These are phyloP conservation scores for Agapostemon virescens DNA, from an alignment of 2,888 invertebrate species.

Conservation along the genomic window DNA sequence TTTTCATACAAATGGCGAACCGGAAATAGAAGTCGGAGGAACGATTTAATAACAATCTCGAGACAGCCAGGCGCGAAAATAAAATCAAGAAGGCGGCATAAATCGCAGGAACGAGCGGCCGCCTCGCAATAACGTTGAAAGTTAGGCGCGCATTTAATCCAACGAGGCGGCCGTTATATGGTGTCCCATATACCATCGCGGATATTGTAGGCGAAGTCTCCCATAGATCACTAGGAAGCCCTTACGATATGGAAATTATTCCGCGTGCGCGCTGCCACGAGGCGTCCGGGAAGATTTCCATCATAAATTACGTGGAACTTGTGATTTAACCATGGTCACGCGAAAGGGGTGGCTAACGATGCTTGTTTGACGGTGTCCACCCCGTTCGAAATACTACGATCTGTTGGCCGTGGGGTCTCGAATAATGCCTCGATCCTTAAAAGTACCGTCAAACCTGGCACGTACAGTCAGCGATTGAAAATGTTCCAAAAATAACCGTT, in stretches of 20 bases:
- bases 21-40: background rate
- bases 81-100: constrained; percentile 25
- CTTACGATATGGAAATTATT: constrained; percentile 78
- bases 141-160: constrained; percentile 45
- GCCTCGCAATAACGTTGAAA: constrained; percentile 44
- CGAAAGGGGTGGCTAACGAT: constrained; percentile 42
- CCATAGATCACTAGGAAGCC: constrained; percentile 74
- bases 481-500: too few species aligned
- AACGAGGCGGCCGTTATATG: constrained; percentile 67
- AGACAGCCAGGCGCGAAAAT: constrained; percentile 4
- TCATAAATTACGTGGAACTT: constrained; percentile 75
- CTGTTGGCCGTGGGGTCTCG: background rate
- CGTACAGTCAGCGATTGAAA: too few species aligned
- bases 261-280: constrained; percentile 66
- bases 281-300: constrained; percentile 71
- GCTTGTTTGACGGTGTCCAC: constrained; percentile 26
- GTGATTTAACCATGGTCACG: constrained; percentile 65
- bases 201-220: constrained; percentile 72
- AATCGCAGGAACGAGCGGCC: constrained; percentile 21
- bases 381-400: constrained; percentile 20
- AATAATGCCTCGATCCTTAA: background rate
- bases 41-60: constrained; percentile 26
- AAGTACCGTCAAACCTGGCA: background rate
- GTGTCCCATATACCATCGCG: constrained; percentile 65
- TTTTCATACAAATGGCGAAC: background rate